phyloP scores from a whole-genome alignment of 2,113 vertebrate species.

The Toxostoma redivivum region DNA sequence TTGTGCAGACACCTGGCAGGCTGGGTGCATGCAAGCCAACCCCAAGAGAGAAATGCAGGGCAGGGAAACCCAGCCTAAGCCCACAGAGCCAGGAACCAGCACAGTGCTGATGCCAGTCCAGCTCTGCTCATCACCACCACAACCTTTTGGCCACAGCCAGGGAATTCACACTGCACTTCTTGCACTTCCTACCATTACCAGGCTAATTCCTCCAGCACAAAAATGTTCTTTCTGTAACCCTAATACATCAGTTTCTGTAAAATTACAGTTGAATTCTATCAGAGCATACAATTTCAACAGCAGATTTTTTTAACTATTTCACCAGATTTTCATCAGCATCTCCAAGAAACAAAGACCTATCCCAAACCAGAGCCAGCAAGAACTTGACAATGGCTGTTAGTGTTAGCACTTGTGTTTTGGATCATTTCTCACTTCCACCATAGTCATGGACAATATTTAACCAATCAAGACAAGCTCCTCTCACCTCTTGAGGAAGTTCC shows the following conservation, averaged over 20 bases:
- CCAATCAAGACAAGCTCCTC: background rate
- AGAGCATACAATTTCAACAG: background rate
- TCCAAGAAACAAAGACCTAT: background rate
- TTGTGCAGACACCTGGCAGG: background rate
- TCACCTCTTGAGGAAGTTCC: conserved; percentile 94
- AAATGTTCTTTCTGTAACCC: background rate
- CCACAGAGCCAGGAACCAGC: background rate
- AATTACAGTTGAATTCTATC: background rate
- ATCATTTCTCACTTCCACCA: background rate
- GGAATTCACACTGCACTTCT: background rate
- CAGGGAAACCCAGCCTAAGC: background rate
- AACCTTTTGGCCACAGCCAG: background rate
- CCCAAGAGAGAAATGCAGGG: background rate
- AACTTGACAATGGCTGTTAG: background rate
- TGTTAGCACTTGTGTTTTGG: background rate
- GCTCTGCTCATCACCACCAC: background rate
- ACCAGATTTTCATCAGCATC: background rate
- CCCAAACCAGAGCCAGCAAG: background rate
- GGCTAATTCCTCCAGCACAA: background rate
- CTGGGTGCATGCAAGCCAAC: background rate
- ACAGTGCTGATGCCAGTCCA: accelerated
- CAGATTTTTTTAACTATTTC: background rate
- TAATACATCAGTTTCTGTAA: background rate
- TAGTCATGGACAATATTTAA: background rate
- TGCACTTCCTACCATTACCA: background rate